A percentile compares a stretch with the other conserved stretches of the same genome.
These are phyloP conservation scores for Lordiphosa stackelbergi DNA, from an alignment of 1,140 invertebrate genomes.

Conservation along the genomic window DNA sequence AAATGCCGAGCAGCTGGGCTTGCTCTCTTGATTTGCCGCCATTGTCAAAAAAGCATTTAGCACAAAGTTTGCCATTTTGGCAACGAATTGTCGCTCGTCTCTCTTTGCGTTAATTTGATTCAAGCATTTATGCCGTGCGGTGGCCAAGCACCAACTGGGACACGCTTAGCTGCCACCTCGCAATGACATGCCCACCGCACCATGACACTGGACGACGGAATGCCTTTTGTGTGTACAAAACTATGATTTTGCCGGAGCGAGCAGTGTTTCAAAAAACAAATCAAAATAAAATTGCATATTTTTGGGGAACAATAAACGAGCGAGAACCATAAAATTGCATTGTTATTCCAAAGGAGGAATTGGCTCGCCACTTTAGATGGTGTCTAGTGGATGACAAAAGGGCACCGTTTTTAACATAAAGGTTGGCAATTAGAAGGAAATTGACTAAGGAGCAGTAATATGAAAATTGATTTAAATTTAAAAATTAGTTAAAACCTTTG, in stretches of 20 bases:
- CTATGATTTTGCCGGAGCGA: slow-evolving; percentile 3
- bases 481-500: too few species aligned
- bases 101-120: slow-evolving; percentile 69
- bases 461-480: too few species aligned
- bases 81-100: slow-evolving; percentile 13
- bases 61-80: slow-evolving; percentile 34
- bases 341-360: slow-evolving; percentile 7
- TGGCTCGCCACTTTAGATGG: neutral
- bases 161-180: slow-evolving; percentile 11
- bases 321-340: slow-evolving; percentile 30
- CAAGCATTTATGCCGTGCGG: slow-evolving; percentile 56
- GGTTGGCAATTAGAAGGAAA: too few species aligned
- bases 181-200: slow-evolving; percentile 38
- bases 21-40: slow-evolving; percentile 44
- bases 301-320: slow-evolving; percentile 25
- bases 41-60: slow-evolving; percentile 38
- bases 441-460: too few species aligned
- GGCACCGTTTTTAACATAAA: too few species aligned
- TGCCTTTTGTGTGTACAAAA: slow-evolving; percentile 30
- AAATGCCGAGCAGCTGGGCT: slow-evolving; percentile 49
- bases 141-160: slow-evolving; percentile 18
- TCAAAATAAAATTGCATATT: slow-evolving; percentile 19
- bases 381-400: too few species aligned
- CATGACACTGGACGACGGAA: slow-evolving; percentile 27
- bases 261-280: slow-evolving; percentile 13